These are phyloP conservation scores for Aphelinus atriplicis DNA, from an alignment of 1,140 invertebrate species.

Conservation along the genomic window DNA sequence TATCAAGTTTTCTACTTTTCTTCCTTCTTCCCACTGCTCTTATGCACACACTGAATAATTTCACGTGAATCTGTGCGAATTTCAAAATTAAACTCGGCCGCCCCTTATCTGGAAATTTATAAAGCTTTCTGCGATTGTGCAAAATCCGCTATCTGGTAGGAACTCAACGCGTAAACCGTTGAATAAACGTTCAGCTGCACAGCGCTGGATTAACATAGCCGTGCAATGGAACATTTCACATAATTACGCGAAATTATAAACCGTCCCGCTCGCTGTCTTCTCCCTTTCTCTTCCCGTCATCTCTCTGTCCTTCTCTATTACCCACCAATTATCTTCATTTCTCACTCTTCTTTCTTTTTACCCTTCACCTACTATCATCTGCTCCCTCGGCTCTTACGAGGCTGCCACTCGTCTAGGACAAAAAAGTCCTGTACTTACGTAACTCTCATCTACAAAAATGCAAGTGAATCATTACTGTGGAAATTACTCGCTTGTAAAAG, in stretches of 20 bases:
- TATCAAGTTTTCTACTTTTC: conserved; percentile 26
- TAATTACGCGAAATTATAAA: conserved; percentile 42
- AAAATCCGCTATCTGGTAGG: conserved; percentile 4
- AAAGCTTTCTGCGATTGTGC: conserved; percentile 10
- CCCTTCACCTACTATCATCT: conserved; percentile 29
- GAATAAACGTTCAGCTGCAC: conserved; percentile 9
- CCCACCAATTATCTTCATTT: conserved; percentile 29
- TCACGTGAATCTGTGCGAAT: conserved; percentile 13
- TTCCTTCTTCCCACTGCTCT: neutral
- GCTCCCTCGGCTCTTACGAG: conserved; percentile 7
- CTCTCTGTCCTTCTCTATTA: conserved; percentile 25
- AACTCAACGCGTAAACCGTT: conserved; percentile 19
- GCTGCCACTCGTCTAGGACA: neutral
- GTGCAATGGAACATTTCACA: conserved; percentile 28
- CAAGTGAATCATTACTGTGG: neutral
- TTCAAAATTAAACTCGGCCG: conserved; percentile 2
- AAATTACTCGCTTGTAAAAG: conserved; percentile 8
- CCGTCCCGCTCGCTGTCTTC: conserved; percentile 1
- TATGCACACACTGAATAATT: neutral
- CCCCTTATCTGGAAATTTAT: conserved; percentile 15
- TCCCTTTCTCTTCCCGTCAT: conserved; percentile 1
- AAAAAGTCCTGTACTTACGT: neutral
- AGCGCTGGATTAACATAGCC: no score
- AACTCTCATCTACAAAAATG: conserved; percentile 3
- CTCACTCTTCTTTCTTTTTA: conserved; percentile 15